Conservation (phyloP, 2,888 invertebrate species). For the Ophion slaviceki region DNA sequence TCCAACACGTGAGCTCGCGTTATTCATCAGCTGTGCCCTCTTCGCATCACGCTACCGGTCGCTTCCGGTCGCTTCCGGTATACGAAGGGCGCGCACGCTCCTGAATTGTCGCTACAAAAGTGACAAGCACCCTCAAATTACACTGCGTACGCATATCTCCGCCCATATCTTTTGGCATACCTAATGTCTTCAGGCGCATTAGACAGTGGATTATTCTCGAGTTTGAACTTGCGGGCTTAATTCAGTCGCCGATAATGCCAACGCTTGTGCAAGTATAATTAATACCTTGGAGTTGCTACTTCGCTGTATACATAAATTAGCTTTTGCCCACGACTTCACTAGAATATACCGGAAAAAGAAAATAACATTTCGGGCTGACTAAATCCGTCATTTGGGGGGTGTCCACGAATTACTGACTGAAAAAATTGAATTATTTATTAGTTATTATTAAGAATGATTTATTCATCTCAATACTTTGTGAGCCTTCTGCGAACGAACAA, state of each 20-base stretch:
- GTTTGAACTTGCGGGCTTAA: constrained; percentile 46
- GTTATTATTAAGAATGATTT: too few relatives aligned
- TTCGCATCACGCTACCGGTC: too few relatives aligned
- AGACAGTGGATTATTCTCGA: constrained; percentile 40
- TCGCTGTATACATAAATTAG: constrained; percentile 7
- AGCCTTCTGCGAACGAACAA: too few relatives aligned
- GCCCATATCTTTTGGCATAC: constrained; percentile 50
- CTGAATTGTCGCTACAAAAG: constrained; percentile 44
- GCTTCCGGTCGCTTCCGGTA: too few relatives aligned
- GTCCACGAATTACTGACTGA: background rate
- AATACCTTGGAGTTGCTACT: constrained; percentile 49
- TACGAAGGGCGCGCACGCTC: background rate
- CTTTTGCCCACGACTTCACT: too few relatives aligned
- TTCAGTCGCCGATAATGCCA: constrained; percentile 54
- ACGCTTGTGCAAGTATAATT: constrained; percentile 43
- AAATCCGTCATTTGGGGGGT: too few relatives aligned
- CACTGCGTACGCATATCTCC: constrained; percentile 20
- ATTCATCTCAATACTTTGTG: too few relatives aligned
- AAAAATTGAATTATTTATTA: too few relatives aligned
- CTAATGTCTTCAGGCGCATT: constrained; percentile 49
- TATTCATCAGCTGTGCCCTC: too few relatives aligned
- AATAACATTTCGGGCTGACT: too few relatives aligned
- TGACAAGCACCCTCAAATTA: constrained; percentile 59
- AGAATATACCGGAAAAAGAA: too few relatives aligned
- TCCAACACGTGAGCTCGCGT: too few relatives aligned